These are phyloP conservation scores for Tetragonula carbonaria DNA, from an alignment of 2,888 invertebrate species.

Conservation along the genomic window DNA sequence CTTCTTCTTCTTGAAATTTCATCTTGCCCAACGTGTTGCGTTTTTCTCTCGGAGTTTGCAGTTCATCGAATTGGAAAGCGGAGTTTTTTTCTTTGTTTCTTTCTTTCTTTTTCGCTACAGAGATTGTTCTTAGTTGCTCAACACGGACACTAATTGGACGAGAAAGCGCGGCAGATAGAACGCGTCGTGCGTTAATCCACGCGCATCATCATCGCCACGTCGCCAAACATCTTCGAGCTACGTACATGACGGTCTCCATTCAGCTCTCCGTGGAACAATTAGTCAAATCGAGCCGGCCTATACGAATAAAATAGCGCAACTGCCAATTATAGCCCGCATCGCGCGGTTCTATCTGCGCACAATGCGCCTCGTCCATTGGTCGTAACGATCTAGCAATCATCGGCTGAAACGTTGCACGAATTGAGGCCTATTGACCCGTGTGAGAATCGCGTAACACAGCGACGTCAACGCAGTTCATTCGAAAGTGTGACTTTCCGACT, in stretches of 20 bases:
- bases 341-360: neutral
- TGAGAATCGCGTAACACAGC: neutral
- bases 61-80: neutral
- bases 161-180: neutral
- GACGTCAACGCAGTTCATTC: too few relatives aligned
- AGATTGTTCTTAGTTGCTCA: neutral
- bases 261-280: neutral
- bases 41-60: neutral
- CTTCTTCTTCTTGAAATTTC: neutral
- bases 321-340: conserved; percentile 9
- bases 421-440: neutral
- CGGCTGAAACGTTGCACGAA: neutral
- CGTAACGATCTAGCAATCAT: neutral
- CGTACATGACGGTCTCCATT: neutral
- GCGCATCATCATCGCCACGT: neutral
- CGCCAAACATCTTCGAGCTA: neutral
- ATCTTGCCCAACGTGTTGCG: neutral
- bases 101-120: too few relatives aligned
- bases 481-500: neutral
- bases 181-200: neutral
- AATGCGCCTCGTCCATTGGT: neutral
- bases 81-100: too few relatives aligned
- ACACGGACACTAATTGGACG: neutral
- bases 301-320: neutral
- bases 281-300: neutral